Evolutionary conservation across 1,140 invertebrate species (phyloP), one percentile per base, ranked within the genome.

Genomic region (Bombus sylvicola): DNA sequence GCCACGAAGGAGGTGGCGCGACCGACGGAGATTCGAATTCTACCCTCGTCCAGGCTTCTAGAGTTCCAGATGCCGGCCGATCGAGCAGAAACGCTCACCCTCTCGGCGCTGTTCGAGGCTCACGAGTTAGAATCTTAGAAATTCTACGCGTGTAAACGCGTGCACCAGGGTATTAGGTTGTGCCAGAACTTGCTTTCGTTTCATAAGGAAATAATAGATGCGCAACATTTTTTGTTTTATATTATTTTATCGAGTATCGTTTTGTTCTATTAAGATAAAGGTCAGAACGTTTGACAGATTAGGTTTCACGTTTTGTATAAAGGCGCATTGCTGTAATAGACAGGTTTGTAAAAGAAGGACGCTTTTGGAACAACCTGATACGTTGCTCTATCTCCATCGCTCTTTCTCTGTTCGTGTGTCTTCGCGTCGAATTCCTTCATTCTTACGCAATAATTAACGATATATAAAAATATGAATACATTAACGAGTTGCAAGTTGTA

Each of bases 81-180:
- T 71, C 83, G 68, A 62, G 57, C 83, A 37, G 41, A 69, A 72
- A 66, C 72, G 75, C 62, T 57, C 76, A 57, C 57, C 41, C 28
- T 68, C 39, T 62, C 39, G 68, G 15, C 47, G 69, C 31, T 59
- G 66, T 68, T 73, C 77, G 68, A 73, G 53, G 76, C 28, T 80
- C 68, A 66, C 57, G 53, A 57, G 76, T 73, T 85, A 85, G 57
- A 85, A 85, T 85, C 73, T 85, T 76, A 72, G 76, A 80, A 85
- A 85, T 85, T 25, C 68, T 41, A 85, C 83, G 83, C 76, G 53
- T 39, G 12, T 72, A 41, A 31, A n/a, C 64, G 75, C 39, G 71
- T 73, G 4, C 34, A 59, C 43, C 31, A 0, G 0, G 6, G 64
- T 83, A 28, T 47, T 34, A 9, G 4, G 59, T 41, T 43, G 47